These are phyloP conservation scores for Stegostoma tigrinum DNA, from an alignment of 2,113 vertebrate genomes.

Conservation along the genomic window DNA sequence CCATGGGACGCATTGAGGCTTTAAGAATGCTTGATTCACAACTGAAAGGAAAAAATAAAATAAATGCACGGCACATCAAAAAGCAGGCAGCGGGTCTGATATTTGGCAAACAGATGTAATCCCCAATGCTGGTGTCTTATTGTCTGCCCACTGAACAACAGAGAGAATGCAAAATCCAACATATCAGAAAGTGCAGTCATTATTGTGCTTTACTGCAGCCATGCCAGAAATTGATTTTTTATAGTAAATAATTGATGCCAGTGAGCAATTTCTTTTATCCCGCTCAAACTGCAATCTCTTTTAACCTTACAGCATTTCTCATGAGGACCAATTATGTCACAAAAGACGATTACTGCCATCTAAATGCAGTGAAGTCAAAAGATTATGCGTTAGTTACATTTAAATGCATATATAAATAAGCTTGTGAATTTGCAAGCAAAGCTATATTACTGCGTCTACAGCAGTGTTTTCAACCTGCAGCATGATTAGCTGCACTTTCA, in stretches of 20 bases:
- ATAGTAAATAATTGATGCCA: constrained; percentile 35
- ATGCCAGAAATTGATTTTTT: constrained; percentile 38
- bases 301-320: constrained; percentile 32
- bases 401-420: not conserved
- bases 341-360: constrained; percentile 24
- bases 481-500: not conserved
- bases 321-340: constrained; percentile 33
- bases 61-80: constrained; percentile 18
- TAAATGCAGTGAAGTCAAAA: constrained; percentile 27
- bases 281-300: constrained; percentile 34
- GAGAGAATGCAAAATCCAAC: constrained; percentile 21
- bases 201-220: constrained; percentile 34
- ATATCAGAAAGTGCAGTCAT: constrained; percentile 35
- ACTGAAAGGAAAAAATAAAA: constrained; percentile 22
- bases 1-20: not conserved
- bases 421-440: not conserved
- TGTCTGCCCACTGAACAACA: constrained; percentile 2
- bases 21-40: constrained; percentile 4
- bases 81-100: constrained; percentile 4
- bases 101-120: constrained; percentile 25
- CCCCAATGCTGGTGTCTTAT: not conserved
- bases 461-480: not conserved
- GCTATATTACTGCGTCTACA: not conserved
- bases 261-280: constrained; percentile 27
- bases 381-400: constrained; percentile 26